A percentile compares a stretch with the other conserved stretches of the same genome.
Evolutionary conservation across 1,140 invertebrate species (phyloP).

Genomic region (Cotesia vestalis): DNA sequence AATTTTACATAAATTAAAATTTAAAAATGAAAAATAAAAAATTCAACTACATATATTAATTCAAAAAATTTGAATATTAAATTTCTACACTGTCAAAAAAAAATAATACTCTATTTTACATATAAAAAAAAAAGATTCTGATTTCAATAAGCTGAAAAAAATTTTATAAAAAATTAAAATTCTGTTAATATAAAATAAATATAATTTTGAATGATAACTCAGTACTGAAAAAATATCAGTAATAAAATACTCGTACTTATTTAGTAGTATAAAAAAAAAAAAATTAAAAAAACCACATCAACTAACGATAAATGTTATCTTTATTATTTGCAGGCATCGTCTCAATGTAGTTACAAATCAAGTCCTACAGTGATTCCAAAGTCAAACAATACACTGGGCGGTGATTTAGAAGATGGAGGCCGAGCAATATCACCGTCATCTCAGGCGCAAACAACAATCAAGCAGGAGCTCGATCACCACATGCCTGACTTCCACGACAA

Average conservation of each 20-base stretch:
- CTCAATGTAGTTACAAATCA: slow-evolving; percentile 72
- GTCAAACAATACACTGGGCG: slow-evolving; percentile 71
- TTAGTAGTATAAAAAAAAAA: background rate
- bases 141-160: too few species aligned
- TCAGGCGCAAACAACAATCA: slow-evolving; percentile 70
- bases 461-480: slow-evolving; percentile 70
- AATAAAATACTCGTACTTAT: background rate
- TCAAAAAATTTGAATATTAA: too few species aligned
- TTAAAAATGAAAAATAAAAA: too few species aligned
- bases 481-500: slow-evolving; percentile 65
- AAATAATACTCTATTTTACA: too few species aligned
- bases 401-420: slow-evolving; percentile 69
- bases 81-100: too few species aligned
- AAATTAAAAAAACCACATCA: background rate
- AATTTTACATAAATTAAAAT: too few species aligned
- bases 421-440: slow-evolving; percentile 67
- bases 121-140: too few species aligned
- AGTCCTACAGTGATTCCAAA: slow-evolving; percentile 71
- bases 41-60: too few species aligned
- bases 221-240: too few species aligned
- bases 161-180: background rate
- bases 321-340: slow-evolving; percentile 65
- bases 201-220: background rate
- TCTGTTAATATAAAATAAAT: background rate
- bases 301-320: slow-evolving; percentile 21